Evolutionary conservation across 2,888 invertebrate genomes (phyloP), one percentile per base, ranked within the genome.

Genomic region (Andrena bicolor): DNA sequence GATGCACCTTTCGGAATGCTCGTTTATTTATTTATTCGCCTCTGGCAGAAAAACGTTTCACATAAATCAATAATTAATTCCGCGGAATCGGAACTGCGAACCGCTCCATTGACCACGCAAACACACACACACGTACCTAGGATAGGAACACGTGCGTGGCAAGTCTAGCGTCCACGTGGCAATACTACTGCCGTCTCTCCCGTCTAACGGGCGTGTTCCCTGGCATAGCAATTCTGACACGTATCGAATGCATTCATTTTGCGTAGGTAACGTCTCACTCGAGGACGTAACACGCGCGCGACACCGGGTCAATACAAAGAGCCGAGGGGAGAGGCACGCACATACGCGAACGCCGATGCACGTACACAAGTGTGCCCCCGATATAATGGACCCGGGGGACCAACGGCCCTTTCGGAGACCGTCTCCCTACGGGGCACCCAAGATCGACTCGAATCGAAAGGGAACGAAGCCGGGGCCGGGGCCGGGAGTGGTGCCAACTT

Each of bases 191-290:
- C 64, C 48, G 30, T 28, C 23, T 16, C 35, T 23, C 16, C 16
- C 32, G 26, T 51, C 41, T 78, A 70, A 64, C 56, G 20, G 26
- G 23, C 58, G 28, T 64, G 78, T 51, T 56, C 58, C 53, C 61
- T 65, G 35, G 53, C 73, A 68, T 82, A 76, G 76, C 76, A 84
- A 87, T 82, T 85, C 90, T 89, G 89, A 91, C 92, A 89, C 86
- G 89, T 89, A 89, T 91, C 90, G 90, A 92, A 92, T 87, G 90
- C 91, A 90, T 92, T 91, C 90, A 90, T 91, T 92, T 90, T 80
- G 86, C 87, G 86, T 91, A 86, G 89, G 89, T 89, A 89, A 92
- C 89, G 89, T 92, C 91, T 92, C 89, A 92, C 87, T 91, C 90
- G 82, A 86, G 71, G 23, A 70, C 76, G 78, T 85, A 8, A 6